Conservation (phyloP, 2,797 vertebrate species). For the Lemur catta region DNA sequence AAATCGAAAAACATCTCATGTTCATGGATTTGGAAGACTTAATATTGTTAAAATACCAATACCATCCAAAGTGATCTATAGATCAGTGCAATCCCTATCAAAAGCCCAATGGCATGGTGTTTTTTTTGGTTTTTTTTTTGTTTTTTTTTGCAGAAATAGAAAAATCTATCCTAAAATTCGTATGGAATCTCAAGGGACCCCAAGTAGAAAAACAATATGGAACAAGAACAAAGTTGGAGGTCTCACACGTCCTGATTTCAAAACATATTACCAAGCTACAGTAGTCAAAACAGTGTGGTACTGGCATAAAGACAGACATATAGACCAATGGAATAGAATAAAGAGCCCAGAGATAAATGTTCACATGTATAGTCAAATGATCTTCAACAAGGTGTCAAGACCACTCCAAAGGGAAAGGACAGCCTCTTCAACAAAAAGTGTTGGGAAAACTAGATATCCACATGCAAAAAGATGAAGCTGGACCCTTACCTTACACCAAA, state of each 20-base stretch:
- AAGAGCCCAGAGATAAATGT: background rate
- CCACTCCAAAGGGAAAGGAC: background rate
- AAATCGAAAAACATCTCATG: background rate
- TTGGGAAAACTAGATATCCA: background rate
- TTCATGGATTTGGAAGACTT: background rate
- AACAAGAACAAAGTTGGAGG: background rate
- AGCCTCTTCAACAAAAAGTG: background rate
- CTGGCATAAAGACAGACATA: background rate
- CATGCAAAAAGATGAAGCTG: background rate
- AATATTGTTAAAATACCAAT: background rate
- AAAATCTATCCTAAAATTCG: constrained; percentile 4
- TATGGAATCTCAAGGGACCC: background rate
- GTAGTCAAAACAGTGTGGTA: background rate
- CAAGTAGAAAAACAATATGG: background rate
- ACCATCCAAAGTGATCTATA: background rate
- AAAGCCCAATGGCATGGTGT: background rate
- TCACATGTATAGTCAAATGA: background rate
- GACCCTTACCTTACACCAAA: background rate
- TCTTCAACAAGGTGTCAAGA: background rate
- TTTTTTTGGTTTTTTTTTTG: background rate
- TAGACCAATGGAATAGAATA: background rate
- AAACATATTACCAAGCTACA: constrained; percentile 3
- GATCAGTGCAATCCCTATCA: background rate
- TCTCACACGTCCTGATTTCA: background rate
- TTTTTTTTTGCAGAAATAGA: background rate